Evolutionary conservation across 2,113 vertebrate genomes (phyloP).

Genomic region (Pollachius pollachius): DNA sequence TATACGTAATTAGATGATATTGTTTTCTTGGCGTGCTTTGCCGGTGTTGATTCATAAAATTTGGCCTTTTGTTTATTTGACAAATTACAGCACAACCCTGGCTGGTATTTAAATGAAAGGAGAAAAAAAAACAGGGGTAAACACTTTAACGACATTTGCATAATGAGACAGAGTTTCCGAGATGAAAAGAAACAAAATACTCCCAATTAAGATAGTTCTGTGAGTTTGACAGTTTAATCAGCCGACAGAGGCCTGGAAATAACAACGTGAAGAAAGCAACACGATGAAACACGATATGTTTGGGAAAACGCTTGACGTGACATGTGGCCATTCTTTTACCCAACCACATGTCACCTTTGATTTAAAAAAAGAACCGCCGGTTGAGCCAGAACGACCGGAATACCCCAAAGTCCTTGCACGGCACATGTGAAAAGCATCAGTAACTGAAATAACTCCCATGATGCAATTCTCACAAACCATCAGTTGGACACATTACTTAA

Average conservation of each 20-base stretch:
- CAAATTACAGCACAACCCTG: conserved; percentile 24
- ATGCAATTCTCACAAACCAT: too few species aligned
- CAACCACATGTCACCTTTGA: neutral
- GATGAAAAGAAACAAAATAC: too few species aligned
- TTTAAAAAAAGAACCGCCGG: neutral
- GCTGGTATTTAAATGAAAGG: conserved; percentile 15
- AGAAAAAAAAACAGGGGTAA: conserved; percentile 19
- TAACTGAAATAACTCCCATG: too few species aligned
- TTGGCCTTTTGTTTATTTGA: conserved; percentile 25
- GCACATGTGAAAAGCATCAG: too few species aligned
- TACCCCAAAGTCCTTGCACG: too few species aligned
- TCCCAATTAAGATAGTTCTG: conserved; percentile 2
- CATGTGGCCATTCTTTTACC: neutral
- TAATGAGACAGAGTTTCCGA: too few species aligned
- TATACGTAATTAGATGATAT: conserved; percentile 38
- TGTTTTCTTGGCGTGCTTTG: conserved; percentile 23
- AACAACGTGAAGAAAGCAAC: neutral
- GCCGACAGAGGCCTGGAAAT: neutral
- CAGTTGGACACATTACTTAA: too few species aligned
- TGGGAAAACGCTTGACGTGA: neutral
- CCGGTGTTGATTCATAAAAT: conserved; percentile 33
- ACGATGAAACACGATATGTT: neutral
- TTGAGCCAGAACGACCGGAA: too few species aligned
- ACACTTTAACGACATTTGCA: too few species aligned
- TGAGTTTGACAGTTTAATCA: neutral